Evolutionary conservation across 2,888 invertebrate genomes (phyloP).

Genomic region (Polyploca ridens): DNA sequence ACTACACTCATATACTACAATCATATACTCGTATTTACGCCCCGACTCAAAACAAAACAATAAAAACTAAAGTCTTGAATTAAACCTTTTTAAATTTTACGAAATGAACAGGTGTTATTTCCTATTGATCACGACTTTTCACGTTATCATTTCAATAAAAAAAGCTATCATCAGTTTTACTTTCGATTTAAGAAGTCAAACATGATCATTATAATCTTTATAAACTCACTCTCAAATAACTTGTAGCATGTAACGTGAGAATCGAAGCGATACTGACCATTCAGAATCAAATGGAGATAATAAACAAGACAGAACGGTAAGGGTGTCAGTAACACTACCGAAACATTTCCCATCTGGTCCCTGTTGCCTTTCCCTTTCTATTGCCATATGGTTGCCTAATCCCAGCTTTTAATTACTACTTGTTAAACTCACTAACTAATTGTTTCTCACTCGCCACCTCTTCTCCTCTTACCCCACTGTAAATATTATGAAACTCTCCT

Average conservation of each 20-base stretch:
- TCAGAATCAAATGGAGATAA: neutral
- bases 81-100: neutral
- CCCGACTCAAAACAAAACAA: too few species aligned
- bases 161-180: neutral
- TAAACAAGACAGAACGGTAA: neutral
- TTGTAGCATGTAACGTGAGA: neutral
- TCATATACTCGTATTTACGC: too few species aligned
- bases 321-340: neutral
- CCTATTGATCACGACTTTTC: neutral
- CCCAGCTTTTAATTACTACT: conserved; percentile 38
- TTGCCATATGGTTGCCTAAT: conserved; percentile 19
- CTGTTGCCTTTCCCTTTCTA: neutral
- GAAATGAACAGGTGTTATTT: neutral
- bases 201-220: neutral
- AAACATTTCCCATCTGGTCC: conserved; percentile 6
- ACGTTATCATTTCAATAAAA: neutral
- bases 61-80: too few species aligned
- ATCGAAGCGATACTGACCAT: neutral
- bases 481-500: conserved; percentile 46
- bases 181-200: neutral
- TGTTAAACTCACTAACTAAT: conserved; percentile 47
- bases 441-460: conserved; percentile 29
- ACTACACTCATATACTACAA: too few species aligned
- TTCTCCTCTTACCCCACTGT: conserved; percentile 29
- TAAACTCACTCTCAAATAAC: neutral